These are phyloP conservation scores for Zelostemma sp. DNA, from an alignment of 1,140 invertebrate species.

Conservation along the genomic window DNA sequence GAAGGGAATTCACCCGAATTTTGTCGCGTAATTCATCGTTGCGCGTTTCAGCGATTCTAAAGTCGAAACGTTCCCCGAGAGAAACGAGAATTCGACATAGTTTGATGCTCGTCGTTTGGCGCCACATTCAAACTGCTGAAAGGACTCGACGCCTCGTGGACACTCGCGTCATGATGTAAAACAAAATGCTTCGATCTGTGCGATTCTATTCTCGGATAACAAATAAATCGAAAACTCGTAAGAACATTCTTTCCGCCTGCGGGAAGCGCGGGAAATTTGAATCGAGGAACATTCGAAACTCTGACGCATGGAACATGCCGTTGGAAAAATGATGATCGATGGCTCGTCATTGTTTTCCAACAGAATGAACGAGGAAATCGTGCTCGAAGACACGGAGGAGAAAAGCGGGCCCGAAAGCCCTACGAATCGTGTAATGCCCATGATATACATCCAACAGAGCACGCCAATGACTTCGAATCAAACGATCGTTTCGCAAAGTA, in stretches of 20 bases:
- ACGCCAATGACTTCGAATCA: conserved; percentile 57
- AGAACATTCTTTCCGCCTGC: no score
- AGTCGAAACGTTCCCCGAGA: background rate
- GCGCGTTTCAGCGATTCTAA: background rate
- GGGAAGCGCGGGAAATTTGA: background rate
- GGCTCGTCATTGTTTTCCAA: background rate
- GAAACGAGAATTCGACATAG: background rate
- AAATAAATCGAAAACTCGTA: no score
- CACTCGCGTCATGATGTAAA: no score
- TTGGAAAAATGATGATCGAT: background rate
- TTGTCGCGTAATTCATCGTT: background rate
- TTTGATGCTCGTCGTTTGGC: background rate
- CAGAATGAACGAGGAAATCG: conserved; percentile 66
- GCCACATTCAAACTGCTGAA: background rate
- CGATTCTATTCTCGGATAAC: background rate
- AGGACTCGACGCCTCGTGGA: background rate
- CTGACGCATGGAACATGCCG: background rate
- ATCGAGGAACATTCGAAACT: background rate
- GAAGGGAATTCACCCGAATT: no score
- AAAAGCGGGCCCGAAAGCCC: conserved; percentile 47
- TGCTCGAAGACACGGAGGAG: conserved; percentile 57
- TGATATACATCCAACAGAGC: conserved; percentile 64
- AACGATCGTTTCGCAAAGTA: conserved; percentile 51
- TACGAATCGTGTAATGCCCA: conserved; percentile 59
- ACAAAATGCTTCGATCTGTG: background rate